Base-by-base conservation (phyloP, 2,888 invertebrate species). In the Tenthredo scrophulariae region DNA sequence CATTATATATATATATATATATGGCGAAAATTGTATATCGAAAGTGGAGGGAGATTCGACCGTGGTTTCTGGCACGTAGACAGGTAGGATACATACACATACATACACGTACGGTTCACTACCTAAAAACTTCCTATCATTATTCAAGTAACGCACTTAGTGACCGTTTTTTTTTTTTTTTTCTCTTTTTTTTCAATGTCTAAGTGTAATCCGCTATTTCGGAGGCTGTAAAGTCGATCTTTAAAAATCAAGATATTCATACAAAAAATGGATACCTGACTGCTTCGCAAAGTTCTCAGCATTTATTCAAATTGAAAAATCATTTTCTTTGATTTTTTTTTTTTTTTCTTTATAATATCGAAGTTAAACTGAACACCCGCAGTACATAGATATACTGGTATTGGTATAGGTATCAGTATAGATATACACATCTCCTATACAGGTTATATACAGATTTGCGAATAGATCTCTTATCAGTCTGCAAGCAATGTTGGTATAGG, bases 41-140 rank as follows among this genome's bases (percentile, higher is more conserved):
- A 40, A 54, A n/a, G 83, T 67, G 70, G 83, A 67, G 83, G 83
- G 83, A 83, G 83, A 65, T 67, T 33, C 67, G 83, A 83, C 83
- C 83, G 83, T 83, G 83, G 83, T 46, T 83, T 29, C 18, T 67
- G 67, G 83, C 83, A 83, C 83, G 83, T 83, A 83, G 83, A 83
- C 83, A 83, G 46, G 77, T n/a, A 77, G 9, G 33, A 29, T 18
- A 67, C 37, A 67, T 33, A 70, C 7, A 29, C 18, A 70, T 70
- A 70, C 33, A 15, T 70, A 40, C n/a, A 40, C 7, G 3, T 6
- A 37, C 54, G 10, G 70, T 37, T 15, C 37, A n/a, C 13, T 43
- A 13, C 46, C 77, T 9, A 77, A 77, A 46, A 75, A 62, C 46
- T 46, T 54, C 29, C 29, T 46, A 43, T 43, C 29, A n/a, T n/a